Evolutionary conservation across 2,113 vertebrate genomes (phyloP).

Genomic region (Australoheros scitulus): DNA sequence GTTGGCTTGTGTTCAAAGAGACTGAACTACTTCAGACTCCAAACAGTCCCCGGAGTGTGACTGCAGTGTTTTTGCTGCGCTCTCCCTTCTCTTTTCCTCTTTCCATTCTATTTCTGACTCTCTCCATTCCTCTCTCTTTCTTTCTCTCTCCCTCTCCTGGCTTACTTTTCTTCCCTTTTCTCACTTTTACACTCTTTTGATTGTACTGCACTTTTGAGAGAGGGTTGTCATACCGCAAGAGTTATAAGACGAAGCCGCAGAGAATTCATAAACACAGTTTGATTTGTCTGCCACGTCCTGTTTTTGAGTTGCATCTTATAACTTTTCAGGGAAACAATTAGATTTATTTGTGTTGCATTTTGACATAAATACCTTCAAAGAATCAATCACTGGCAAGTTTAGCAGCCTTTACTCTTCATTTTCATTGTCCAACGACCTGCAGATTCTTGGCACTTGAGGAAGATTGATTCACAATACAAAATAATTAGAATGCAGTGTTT

Average conservation of each 20-base stretch:
- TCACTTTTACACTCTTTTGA: slow-evolving; percentile 29
- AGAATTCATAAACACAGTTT: slow-evolving; percentile 13
- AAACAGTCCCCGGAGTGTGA: slow-evolving; percentile 56
- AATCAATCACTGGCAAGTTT: neutral
- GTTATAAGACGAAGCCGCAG: slow-evolving; percentile 16
- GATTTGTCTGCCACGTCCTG: neutral
- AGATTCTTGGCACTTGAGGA: neutral
- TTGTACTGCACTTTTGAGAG: slow-evolving; percentile 25
- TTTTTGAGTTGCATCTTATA: neutral
- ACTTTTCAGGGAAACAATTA: slow-evolving; percentile 2
- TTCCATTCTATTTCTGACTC: slow-evolving; percentile 13
- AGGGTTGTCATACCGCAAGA: slow-evolving; percentile 21
- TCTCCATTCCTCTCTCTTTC: neutral
- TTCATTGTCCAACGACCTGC: neutral
- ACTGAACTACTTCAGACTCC: slow-evolving; percentile 40
- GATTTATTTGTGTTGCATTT: neutral
- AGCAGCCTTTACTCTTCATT: neutral
- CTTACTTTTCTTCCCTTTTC: neutral
- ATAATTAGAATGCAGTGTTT: neutral
- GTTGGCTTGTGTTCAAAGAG: slow-evolving; percentile 61
- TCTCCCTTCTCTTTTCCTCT: neutral
- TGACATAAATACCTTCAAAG: neutral
- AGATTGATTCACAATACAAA: neutral
- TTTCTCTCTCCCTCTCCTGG: neutral
- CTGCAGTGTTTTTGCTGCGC: slow-evolving; percentile 42